These are phyloP conservation scores for Trachemys scripta DNA, from an alignment of 2,113 vertebrate species.

Conservation along the genomic window DNA sequence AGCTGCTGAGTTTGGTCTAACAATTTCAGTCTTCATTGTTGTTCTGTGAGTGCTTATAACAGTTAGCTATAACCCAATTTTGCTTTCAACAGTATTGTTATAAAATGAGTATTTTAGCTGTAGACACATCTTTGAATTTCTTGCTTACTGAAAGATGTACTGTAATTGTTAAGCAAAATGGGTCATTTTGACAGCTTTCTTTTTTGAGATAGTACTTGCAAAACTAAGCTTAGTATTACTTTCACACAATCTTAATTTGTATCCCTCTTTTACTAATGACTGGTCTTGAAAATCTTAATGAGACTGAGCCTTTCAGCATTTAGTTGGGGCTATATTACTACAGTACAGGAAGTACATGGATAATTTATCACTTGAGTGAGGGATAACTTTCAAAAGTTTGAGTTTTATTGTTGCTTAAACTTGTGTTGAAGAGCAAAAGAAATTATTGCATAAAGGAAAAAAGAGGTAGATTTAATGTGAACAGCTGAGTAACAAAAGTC, in stretches of 20 bases:
- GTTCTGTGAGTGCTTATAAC: not conserved
- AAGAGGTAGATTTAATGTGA: constrained; percentile 3
- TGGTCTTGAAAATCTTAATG: not conserved
- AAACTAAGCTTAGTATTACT: not conserved
- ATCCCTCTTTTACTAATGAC: not conserved
- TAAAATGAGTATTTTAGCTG: not conserved
- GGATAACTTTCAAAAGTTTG: not conserved
- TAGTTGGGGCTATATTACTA: not conserved
- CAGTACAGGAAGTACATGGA: not conserved
- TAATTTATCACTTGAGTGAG: not conserved
- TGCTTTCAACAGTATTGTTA: not conserved
- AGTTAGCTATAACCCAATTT: not conserved
- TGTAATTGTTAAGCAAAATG: not conserved
- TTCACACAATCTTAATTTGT: not conserved
- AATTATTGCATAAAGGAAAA: not conserved
- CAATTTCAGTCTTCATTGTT: not conserved
- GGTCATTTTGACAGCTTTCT: not conserved
- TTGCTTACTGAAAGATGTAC: not conserved
- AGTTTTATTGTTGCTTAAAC: not conserved
- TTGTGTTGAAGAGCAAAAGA: not conserved
- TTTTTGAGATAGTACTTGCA: not conserved
- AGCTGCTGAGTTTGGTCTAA: not conserved
- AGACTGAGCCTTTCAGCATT: not conserved
- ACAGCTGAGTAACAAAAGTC: not conserved
- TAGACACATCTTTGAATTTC: not conserved